These are phyloP conservation scores for Drosophila trichaetosa DNA, from an alignment of 2,888 invertebrate genomes.

Conservation along the genomic window DNA sequence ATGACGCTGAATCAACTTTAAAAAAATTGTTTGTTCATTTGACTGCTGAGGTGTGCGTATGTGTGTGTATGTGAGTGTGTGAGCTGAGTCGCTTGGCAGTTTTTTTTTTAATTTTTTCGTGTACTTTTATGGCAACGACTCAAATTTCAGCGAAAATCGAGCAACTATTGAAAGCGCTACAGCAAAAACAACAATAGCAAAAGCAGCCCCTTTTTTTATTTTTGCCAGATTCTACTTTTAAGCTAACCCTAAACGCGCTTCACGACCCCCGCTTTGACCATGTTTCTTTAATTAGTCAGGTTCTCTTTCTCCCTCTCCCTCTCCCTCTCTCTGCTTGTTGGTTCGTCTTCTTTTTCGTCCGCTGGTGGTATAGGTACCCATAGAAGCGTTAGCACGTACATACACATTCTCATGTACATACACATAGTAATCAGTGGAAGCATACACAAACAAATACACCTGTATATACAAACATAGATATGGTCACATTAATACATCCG, in stretches of 20 bases:
- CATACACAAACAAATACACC: slow-evolving; percentile 11
- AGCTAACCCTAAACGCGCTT: slow-evolving; percentile 33
- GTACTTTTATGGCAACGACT: slow-evolving; percentile 61
- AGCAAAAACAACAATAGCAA: background rate
- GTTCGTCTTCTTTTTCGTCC: slow-evolving; percentile 22
- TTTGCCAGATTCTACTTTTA: slow-evolving; percentile 26
- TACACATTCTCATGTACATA: slow-evolving; percentile 4
- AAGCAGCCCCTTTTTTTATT: slow-evolving; percentile 8
- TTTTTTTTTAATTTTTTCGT: slow-evolving; percentile 35
- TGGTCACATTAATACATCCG: slow-evolving; percentile 60
- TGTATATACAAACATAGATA: slow-evolving; percentile 37
- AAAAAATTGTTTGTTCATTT: slow-evolving; percentile 64
- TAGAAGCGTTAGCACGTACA: slow-evolving; percentile 57
- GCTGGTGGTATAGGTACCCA: slow-evolving; percentile 44
- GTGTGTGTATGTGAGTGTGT: slow-evolving; percentile 6
- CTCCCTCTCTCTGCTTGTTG: slow-evolving; percentile 16
- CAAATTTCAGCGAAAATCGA: slow-evolving; percentile 59
- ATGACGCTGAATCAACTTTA: slow-evolving; percentile 67
- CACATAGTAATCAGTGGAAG: slow-evolving; percentile 7
- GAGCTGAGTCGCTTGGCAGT: slow-evolving; percentile 47
- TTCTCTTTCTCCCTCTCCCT: slow-evolving; percentile 19
- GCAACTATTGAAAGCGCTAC: slow-evolving; percentile 49
- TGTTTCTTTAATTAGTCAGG: slow-evolving; percentile 57
- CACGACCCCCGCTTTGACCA: slow-evolving; percentile 31
- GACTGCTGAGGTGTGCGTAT: slow-evolving; percentile 29